A percentile compares a stretch with the other conserved stretches of the same genome.
Conservation (phyloP, 2,888 invertebrate genomes). For the Iselma pallidipennis region DNA sequence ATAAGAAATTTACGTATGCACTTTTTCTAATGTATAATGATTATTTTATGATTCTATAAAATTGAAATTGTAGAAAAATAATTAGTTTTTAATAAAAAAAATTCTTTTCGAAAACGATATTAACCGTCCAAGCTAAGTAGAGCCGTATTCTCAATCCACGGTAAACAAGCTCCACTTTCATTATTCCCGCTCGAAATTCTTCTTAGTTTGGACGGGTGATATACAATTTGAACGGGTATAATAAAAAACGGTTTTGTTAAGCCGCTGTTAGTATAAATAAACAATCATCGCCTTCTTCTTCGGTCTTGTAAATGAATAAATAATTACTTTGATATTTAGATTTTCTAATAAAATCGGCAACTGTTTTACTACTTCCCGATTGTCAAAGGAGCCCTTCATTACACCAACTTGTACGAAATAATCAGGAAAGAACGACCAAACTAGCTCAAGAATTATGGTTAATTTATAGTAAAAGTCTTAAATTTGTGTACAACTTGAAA, state of each 20-base stretch:
- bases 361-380: background rate
- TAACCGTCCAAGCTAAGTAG: background rate
- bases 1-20: constrained; percentile 8
- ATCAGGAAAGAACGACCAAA: too few species aligned
- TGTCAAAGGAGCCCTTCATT: background rate
- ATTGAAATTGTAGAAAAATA: background rate
- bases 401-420: too few species aligned
- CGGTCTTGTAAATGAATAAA: background rate
- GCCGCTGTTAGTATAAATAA: background rate
- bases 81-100: background rate
- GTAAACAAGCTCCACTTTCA: too few species aligned
- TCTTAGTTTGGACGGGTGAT: too few species aligned
- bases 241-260: background rate
- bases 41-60: constrained; percentile 1
- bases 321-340: too few species aligned
- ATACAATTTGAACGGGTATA: too few species aligned
- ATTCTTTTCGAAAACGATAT: background rate
- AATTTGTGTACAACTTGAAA: too few species aligned
- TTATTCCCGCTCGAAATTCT: too few species aligned
- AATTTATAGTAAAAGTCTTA: too few species aligned
- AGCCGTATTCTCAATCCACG: too few species aligned
- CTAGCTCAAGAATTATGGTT: too few species aligned
- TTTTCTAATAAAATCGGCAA: background rate
- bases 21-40: background rate
- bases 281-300: background rate